Evolutionary conservation across 2,888 invertebrate genomes (phyloP), one percentile per base, ranked within the genome.

Genomic region (Blastobasis lacticolella): DNA sequence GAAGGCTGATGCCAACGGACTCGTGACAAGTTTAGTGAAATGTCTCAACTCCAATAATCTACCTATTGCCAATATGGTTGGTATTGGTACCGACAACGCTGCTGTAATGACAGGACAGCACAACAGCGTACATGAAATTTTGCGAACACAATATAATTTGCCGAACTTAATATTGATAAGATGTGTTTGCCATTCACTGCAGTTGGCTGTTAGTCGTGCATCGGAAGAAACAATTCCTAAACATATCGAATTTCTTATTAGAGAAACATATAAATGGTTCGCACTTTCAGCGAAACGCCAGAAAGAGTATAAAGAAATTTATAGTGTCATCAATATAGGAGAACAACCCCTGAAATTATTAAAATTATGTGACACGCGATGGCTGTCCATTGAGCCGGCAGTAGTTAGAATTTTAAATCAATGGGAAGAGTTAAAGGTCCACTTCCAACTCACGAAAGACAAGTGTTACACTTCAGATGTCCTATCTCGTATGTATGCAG

Each of bases 211-310:
- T 1, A 57, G 55, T 23, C 55, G 62, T 51, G 66, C 70, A 1
- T 60, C 64, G 7, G 57, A 56, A 53, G 46, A 62, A 41, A 57
- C 60, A 6, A 10, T 67, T 44, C 64, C 68, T 41, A 52, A 60
- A 36, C 59, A 67, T 56, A 55, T 66, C 10, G 63, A 67, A 6
- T 61, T 54, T 52, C 5, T 64, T 6, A 58, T 66, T 10, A 53
- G 59, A 38, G 61, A 67, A 61, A 69, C 64, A 4, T 59, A 64
- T 46, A 63, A 62, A 36, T 67, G 65, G 64, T 69, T 67, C 50
- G 54, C 49, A 23, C 49, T 54, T 38, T 69, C 64, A 6, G 46
- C 62, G 9, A 55, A 57, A 10, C 49, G 63, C 9, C 54, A 55
- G 50, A 10, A 46, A 37, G 40, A 53, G 5, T 62, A 62, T 51